phyloP scores from a whole-genome alignment of 2,797 vertebrate species.

The Hypotaenidia philippensis region DNA sequence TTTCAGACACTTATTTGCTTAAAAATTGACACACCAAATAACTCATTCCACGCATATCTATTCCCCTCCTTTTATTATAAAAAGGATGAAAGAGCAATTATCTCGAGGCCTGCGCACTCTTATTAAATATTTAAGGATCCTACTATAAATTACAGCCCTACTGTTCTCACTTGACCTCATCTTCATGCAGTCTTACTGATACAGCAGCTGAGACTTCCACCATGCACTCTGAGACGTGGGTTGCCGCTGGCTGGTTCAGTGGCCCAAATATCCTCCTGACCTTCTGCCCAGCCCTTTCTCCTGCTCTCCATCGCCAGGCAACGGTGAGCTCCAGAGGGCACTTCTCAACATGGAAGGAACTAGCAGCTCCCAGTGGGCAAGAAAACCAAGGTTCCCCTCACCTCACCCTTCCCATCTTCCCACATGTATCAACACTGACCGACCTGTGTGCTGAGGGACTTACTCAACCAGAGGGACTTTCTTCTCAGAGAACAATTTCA shows the following conservation, averaged over 20 bases:
- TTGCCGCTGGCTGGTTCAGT: background rate
- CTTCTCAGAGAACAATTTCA: background rate
- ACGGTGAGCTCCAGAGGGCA: background rate
- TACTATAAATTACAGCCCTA: background rate
- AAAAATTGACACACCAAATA: background rate
- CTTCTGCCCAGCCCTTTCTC: background rate
- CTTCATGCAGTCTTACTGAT: background rate
- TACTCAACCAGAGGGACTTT: background rate
- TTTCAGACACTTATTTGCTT: background rate
- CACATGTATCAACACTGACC: background rate
- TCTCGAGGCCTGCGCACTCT: background rate
- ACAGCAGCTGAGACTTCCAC: background rate
- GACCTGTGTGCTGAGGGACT: background rate
- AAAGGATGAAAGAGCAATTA: constrained; percentile 4
- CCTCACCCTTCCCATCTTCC: background rate
- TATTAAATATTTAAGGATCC: constrained; percentile 14
- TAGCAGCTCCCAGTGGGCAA: background rate
- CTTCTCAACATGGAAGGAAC: background rate
- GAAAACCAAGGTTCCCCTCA: background rate
- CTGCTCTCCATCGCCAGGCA: background rate
- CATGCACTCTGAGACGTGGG: background rate
- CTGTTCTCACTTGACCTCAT: constrained; percentile 1
- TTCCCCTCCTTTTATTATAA: background rate
- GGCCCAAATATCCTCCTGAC: background rate
- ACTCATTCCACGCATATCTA: background rate